Percentiles rank a stretch among this genome's conserved stretches.
Evolutionary conservation across 2,888 invertebrate genomes (phyloP).

Genomic region (Leptinotarsa haldemani): DNA sequence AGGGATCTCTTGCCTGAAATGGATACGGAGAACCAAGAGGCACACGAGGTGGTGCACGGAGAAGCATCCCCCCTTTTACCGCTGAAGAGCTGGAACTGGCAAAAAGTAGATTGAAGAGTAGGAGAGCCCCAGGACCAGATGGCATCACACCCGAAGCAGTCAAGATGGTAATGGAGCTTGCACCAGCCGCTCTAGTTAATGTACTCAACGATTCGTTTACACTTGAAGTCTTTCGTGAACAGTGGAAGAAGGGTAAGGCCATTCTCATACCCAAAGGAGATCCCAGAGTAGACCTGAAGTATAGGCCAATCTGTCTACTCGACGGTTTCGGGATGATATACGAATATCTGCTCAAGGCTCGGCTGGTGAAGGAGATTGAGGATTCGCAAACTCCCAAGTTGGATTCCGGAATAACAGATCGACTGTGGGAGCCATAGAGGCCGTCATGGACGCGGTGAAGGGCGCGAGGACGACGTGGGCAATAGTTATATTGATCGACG

Average conservation of each 20-base stretch:
- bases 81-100: neutral
- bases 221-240: neutral
- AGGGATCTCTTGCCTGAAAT: neutral
- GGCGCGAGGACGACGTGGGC: slow-evolving; percentile 4
- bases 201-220: neutral
- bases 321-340: no score
- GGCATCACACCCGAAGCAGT: neutral
- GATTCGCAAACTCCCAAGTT: neutral
- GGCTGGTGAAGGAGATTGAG: neutral
- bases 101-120: neutral
- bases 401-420: neutral
- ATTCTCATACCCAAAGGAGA: no score
- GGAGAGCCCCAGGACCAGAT: neutral
- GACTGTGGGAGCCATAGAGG: slow-evolving; percentile 6
- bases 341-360: no score
- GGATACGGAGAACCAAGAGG: neutral
- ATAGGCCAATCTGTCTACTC: no score
- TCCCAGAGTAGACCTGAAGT: no score
- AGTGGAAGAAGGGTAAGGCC: neutral
- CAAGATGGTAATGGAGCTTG: neutral
- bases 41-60: neutral
- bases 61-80: neutral
- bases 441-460: slow-evolving; percentile 6
- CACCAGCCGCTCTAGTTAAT: neutral
- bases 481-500: neutral